These are phyloP conservation scores for Palythoa heliodiscus DNA, from an alignment of 92 coral and sea anemone species.

Conservation along the genomic window DNA sequence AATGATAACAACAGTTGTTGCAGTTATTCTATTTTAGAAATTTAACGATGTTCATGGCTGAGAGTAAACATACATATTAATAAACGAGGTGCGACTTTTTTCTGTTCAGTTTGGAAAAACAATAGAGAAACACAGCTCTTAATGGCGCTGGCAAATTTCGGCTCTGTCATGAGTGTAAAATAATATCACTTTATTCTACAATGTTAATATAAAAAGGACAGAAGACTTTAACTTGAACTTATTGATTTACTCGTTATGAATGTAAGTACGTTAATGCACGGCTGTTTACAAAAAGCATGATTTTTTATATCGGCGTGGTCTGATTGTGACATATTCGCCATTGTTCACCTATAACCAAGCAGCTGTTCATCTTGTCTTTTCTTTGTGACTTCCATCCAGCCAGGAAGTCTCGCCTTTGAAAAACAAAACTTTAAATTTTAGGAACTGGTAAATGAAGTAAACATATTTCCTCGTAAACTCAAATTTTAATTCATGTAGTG, in stretches of 20 bases:
- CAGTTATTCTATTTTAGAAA: background rate
- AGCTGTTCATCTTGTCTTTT: background rate
- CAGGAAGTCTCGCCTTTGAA: slow-evolving; percentile 6
- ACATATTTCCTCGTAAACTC: background rate
- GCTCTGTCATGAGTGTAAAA: background rate
- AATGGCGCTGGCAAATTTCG: background rate
- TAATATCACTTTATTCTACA: background rate
- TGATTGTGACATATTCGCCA: background rate
- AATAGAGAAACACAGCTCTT: background rate
- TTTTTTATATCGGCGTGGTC: background rate
- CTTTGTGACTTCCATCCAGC: background rate
- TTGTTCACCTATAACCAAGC: background rate
- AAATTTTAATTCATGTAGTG: background rate
- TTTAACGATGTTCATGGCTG: background rate
- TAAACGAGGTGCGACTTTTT: background rate
- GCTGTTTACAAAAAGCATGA: background rate
- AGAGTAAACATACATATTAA: too few species aligned
- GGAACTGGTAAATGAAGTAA: background rate
- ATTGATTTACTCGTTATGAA: slow-evolving; percentile 15
- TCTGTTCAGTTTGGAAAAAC: background rate
- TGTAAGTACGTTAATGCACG: slow-evolving; percentile 3
- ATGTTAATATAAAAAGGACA: background rate
- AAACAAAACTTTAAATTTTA: background rate
- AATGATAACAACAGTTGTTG: slow-evolving; percentile 3
- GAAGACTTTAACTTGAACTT: background rate